A percentile compares a stretch with the other conserved stretches of the same genome.
These are phyloP conservation scores for Eupithecia subfuscata DNA, from an alignment of 2,888 invertebrate genomes.

Conservation along the genomic window DNA sequence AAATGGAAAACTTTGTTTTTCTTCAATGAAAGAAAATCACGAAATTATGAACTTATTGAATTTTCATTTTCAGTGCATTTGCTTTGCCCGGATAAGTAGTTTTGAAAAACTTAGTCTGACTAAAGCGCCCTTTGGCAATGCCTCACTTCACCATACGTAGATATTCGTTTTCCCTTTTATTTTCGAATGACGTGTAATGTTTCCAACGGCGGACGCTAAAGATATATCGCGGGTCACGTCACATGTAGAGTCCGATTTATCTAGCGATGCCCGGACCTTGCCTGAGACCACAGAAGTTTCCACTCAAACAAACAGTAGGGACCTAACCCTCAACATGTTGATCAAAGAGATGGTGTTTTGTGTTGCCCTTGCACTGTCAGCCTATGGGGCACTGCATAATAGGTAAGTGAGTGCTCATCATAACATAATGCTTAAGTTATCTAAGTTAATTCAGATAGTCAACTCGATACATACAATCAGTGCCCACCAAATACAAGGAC, in stretches of 20 bases:
- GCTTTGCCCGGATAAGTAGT: constrained; percentile 39
- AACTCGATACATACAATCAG: neutral
- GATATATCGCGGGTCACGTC: constrained; percentile 79
- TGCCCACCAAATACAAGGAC: neutral
- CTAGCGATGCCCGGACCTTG: constrained; percentile 75
- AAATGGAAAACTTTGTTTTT: constrained; percentile 36
- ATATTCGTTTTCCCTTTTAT: constrained; percentile 63
- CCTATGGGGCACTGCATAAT: constrained; percentile 88
- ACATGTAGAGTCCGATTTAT: constrained; percentile 62
- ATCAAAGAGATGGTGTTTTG: constrained; percentile 87
- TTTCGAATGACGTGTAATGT: constrained; percentile 84
- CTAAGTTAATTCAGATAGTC: no score
- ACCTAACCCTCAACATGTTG: constrained; percentile 82
- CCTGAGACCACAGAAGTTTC: constrained; percentile 64
- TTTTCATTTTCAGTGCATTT: constrained; percentile 46
- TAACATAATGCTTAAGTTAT: constrained; percentile 16
- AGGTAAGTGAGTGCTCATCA: constrained; percentile 86
- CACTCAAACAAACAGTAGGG: constrained; percentile 68
- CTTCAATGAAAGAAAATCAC: constrained; percentile 44
- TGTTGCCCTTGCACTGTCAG: constrained; percentile 85
- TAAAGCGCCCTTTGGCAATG: constrained; percentile 57
- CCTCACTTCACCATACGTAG: constrained; percentile 53
- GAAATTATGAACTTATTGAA: constrained; percentile 53
- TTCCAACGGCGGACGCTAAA: constrained; percentile 79
- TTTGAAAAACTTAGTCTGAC: constrained; percentile 37